Percentiles rank a stretch among this genome's conserved stretches.
Evolutionary conservation across 2,888 invertebrate genomes (phyloP).

Genomic region (Phorcus lineatus): DNA sequence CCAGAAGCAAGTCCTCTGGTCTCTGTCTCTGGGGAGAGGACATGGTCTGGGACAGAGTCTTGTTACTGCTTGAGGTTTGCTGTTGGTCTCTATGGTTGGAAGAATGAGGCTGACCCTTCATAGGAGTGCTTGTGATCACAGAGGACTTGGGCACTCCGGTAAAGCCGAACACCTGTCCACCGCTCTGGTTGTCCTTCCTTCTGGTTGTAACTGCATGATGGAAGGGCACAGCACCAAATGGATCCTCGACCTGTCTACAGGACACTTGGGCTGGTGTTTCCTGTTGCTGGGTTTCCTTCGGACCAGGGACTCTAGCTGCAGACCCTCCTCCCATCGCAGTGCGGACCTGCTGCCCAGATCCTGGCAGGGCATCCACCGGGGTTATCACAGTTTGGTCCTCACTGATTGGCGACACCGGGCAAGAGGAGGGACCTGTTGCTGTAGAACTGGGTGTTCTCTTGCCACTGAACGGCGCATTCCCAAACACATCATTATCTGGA

Average conservation of each 20-base stretch:
- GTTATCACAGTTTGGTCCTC: constrained; percentile 38
- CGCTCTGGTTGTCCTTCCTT: constrained; percentile 15
- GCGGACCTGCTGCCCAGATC: constrained; percentile 14
- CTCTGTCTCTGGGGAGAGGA: constrained; percentile 25
- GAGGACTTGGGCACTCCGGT: constrained; percentile 6
- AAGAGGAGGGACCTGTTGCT: constrained; percentile 41
- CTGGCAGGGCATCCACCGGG: constrained; percentile 45
- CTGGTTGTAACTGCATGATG: constrained; percentile 39
- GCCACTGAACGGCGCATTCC: constrained; percentile 67
- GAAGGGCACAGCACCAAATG: constrained; percentile 65
- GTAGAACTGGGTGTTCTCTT: constrained; percentile 47
- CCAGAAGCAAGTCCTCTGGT: constrained; percentile 31
- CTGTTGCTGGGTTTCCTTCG: not conserved
- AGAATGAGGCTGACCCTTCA: constrained; percentile 22
- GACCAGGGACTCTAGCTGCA: constrained; percentile 12
- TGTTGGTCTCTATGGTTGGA: not conserved
- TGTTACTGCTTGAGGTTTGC: not conserved
- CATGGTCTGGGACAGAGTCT: not conserved
- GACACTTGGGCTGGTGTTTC: constrained; percentile 19
- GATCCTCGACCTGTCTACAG: constrained; percentile 44
- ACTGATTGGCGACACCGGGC: constrained; percentile 42
- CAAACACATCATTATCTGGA: constrained; percentile 61
- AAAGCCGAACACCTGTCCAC: constrained; percentile 9
- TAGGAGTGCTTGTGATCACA: constrained; percentile 30
- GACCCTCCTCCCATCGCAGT: constrained; percentile 8